Percentiles rank a stretch among this genome's conserved stretches.
These are phyloP conservation scores for Thereva nobilitata DNA, from an alignment of 2,888 invertebrate genomes.

Conservation along the genomic window DNA sequence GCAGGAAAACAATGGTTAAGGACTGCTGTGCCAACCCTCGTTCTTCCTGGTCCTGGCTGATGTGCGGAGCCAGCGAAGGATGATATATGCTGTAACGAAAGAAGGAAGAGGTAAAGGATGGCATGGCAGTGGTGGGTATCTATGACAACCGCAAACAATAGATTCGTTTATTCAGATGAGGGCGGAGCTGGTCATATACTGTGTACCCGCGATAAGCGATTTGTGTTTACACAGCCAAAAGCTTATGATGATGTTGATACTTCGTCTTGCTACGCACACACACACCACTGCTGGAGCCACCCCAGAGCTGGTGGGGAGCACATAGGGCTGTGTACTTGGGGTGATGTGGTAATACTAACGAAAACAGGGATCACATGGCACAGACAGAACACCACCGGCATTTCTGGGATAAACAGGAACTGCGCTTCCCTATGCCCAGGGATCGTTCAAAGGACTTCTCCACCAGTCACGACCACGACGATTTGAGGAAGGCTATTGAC, in stretches of 20 bases:
- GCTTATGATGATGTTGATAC: conserved; percentile 40
- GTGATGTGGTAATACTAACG: conserved; percentile 19
- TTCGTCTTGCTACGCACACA: background rate
- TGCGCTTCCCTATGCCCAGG: conserved; percentile 19
- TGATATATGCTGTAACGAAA: no score
- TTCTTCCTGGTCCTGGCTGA: no score
- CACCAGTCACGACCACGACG: conserved; percentile 18
- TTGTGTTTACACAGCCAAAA: conserved; percentile 46
- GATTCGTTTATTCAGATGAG: conserved; percentile 45
- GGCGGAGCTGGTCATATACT: conserved; percentile 44
- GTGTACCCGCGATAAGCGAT: conserved; percentile 45
- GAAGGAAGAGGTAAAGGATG: no score
- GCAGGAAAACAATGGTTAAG: no score
- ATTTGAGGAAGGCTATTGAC: conserved; percentile 33
- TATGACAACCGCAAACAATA: conserved; percentile 47
- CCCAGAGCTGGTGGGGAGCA: conserved; percentile 9
- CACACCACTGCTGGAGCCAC: conserved; percentile 19
- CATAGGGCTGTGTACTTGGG: conserved; percentile 13
- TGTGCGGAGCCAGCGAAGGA: no score
- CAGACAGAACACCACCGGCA: conserved; percentile 9
- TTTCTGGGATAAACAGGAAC: conserved; percentile 24
- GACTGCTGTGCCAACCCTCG: no score
- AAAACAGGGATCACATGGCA: conserved; percentile 23
- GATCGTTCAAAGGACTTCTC: conserved; percentile 17
- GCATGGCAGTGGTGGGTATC: conserved; percentile 39